phyloP scores from a whole-genome alignment of 1,140 invertebrate species.

The Drosophila orena region DNA sequence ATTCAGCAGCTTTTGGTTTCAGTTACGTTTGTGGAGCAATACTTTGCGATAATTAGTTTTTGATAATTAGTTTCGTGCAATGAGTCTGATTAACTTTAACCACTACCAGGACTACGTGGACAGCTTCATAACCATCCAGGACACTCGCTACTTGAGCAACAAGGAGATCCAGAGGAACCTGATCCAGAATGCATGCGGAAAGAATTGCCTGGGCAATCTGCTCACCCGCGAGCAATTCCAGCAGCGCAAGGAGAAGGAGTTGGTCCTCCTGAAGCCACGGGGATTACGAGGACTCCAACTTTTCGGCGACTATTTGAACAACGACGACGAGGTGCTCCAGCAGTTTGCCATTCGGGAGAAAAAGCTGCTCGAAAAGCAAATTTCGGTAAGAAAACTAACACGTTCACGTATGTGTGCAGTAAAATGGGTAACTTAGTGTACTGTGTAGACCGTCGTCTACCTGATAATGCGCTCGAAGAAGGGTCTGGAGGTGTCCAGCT shows the following conservation, averaged over 20 bases:
- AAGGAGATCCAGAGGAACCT: constrained; percentile 11
- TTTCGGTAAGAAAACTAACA: constrained; percentile 28
- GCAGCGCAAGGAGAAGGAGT: constrained; percentile 2
- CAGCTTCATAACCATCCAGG: constrained; percentile 37
- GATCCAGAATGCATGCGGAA: constrained; percentile 35
- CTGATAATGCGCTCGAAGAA: constrained; percentile 42
- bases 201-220: constrained; percentile 31
- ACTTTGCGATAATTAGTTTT: background rate
- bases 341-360: constrained; percentile 45
- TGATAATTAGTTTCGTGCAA: background rate
- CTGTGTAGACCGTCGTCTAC: constrained; percentile 40
- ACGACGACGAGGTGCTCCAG: constrained; percentile 34
- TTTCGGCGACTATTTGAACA: constrained; percentile 20
- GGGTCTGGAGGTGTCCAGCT: constrained; percentile 48
- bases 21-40: too few relatives aligned
- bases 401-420: background rate
- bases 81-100: constrained; percentile 29
- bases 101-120: constrained; percentile 47
- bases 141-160: constrained; percentile 43
- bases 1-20: constrained; percentile 1
- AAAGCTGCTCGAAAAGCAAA: constrained; percentile 27
- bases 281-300: background rate
- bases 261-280: constrained; percentile 2
- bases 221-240: constrained; percentile 35
- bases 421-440: background rate